A percentile compares a stretch with the other conserved stretches of the same genome.
phyloP scores from a whole-genome alignment of 1,140 invertebrate genomes.

The Drosophila sp. region DNA sequence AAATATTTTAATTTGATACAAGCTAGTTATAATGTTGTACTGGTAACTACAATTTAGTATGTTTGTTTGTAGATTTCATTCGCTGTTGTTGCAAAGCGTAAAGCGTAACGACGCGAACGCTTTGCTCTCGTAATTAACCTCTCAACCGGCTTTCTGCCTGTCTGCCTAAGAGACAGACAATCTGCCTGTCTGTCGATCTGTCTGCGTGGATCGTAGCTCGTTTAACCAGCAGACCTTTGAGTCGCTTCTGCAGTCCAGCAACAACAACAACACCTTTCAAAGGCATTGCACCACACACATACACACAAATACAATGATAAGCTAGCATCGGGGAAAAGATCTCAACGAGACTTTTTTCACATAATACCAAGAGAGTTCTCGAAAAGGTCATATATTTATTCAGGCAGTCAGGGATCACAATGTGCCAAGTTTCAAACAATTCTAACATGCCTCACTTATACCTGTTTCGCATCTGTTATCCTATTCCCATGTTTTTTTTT shows the following conservation, averaged over 20 bases:
- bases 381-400: constrained; percentile 26
- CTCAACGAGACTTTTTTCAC: constrained; percentile 14
- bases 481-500: too few relatives aligned
- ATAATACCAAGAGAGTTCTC: constrained; percentile 6
- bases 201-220: constrained; percentile 39
- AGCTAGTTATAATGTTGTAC: constrained; percentile 40
- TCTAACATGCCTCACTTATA: neutral
- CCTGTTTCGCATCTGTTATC: neutral
- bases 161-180: constrained; percentile 37
- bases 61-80: constrained; percentile 26
- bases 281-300: constrained; percentile 28
- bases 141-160: constrained; percentile 80
- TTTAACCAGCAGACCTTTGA: constrained; percentile 65
- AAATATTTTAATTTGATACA: constrained; percentile 46
- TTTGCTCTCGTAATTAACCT: constrained; percentile 81
- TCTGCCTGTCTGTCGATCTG: constrained; percentile 23
- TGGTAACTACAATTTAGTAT: constrained; percentile 47
- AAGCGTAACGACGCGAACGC: constrained; percentile 74
- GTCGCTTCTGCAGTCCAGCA: constrained; percentile 26
- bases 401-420: constrained; percentile 10
- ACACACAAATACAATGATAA: neutral
- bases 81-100: constrained; percentile 46
- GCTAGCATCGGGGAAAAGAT: neutral
- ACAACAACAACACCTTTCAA: constrained; percentile 53
- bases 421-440: neutral